Conservation (phyloP, 1,140 invertebrate species). For the Drosophila nasuta region DNA sequence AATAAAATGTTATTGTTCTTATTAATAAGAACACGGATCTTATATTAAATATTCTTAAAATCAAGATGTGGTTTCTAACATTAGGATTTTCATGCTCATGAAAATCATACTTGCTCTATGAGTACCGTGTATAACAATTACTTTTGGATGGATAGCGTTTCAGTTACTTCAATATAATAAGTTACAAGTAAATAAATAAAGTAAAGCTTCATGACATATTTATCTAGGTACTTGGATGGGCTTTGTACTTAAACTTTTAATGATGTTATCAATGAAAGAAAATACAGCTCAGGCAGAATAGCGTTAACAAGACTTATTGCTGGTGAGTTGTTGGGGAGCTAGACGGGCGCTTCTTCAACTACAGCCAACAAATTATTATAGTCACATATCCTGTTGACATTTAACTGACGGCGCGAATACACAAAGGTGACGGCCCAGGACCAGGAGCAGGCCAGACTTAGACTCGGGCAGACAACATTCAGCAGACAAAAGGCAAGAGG, state of each 20-base stretch:
- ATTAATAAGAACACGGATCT: too few relatives aligned
- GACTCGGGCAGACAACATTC: neutral
- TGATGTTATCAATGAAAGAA: conserved; percentile 21
- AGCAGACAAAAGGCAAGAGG: neutral
- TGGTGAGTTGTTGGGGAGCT: neutral
- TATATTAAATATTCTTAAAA: too few relatives aligned
- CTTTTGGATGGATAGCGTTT: neutral
- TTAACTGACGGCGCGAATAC: conserved; percentile 65
- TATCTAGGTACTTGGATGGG: neutral
- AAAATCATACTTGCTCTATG: too few relatives aligned
- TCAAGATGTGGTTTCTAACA: too few relatives aligned
- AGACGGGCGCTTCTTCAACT: conserved; percentile 5
- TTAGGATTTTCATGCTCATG: too few relatives aligned
- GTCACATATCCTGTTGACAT: conserved; percentile 72
- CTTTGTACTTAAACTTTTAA: neutral
- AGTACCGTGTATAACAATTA: neutral
- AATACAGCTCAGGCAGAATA: neutral
- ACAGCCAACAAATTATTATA: conserved; percentile 68
- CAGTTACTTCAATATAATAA: neutral
- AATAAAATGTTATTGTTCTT: too few relatives aligned
- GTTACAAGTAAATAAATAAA: neutral
- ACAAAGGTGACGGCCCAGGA: conserved; percentile 55
- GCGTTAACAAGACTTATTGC: neutral
- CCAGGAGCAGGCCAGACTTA: neutral
- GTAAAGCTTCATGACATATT: neutral